Evolutionary conservation across 2,113 vertebrate species (phyloP).

Genomic region (Pachypanchax playfairii): DNA sequence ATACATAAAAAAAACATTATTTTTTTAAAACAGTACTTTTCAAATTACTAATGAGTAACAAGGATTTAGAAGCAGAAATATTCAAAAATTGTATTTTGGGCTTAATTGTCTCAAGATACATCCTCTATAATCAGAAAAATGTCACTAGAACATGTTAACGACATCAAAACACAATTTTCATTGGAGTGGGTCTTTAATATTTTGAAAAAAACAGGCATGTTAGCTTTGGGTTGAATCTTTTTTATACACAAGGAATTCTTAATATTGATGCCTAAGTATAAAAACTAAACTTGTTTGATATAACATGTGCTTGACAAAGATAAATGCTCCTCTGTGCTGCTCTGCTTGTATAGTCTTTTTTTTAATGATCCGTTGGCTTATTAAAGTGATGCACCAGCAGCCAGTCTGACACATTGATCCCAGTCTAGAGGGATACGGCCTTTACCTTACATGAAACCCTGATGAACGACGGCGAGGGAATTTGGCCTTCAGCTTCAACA

Average conservation of each 20-base stretch:
- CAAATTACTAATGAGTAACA: too few species aligned
- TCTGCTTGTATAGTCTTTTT: not conserved
- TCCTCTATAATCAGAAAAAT: too few species aligned
- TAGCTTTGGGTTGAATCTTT: not conserved
- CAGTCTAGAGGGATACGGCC: not conserved
- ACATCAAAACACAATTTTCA: too few species aligned
- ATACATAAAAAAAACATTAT: too few species aligned
- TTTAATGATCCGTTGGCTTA: conserved; percentile 15
- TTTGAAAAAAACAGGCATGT: too few species aligned
- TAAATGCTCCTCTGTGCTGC: not conserved
- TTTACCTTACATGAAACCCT: conserved; percentile 41
- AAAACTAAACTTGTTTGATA: not conserved
- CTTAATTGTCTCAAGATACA: too few species aligned
- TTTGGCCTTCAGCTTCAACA: conserved; percentile 24
- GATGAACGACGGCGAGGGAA: conserved; percentile 32
- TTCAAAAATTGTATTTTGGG: too few species aligned
- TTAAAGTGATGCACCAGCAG: conserved; percentile 6
- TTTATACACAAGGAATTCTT: not conserved
- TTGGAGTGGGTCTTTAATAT: too few species aligned
- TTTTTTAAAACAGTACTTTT: too few species aligned
- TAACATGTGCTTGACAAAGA: not conserved
- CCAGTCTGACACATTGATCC: conserved; percentile 32
- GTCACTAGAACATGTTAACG: too few species aligned
- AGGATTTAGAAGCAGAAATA: too few species aligned
- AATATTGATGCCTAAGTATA: not conserved